Conservation (phyloP, 2,888 invertebrate genomes). For the Terebella lapidaria region DNA sequence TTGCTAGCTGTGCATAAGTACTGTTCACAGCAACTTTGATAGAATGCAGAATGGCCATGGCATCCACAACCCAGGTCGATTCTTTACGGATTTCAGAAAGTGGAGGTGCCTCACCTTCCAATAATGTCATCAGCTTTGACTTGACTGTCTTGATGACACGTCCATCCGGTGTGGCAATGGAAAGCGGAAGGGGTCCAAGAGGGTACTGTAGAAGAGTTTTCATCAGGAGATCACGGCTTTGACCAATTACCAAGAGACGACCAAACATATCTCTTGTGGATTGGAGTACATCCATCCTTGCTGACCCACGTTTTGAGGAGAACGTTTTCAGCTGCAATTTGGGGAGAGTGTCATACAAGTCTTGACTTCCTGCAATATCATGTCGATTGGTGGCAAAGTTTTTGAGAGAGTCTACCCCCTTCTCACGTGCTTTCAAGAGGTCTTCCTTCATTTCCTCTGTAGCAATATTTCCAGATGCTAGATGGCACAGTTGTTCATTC, state of each 20-base stretch:
- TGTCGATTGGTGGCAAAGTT: too few relatives aligned
- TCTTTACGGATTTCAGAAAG: neutral
- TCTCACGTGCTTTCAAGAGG: too few relatives aligned
- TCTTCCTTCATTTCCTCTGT: too few relatives aligned
- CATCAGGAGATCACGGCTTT: neutral
- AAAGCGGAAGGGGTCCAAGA: neutral
- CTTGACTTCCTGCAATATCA: too few relatives aligned
- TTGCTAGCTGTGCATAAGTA: neutral
- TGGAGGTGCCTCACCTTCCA: neutral
- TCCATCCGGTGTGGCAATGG: slow-evolving; percentile 1
- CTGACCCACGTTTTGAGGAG: too few relatives aligned
- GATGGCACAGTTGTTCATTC: too few relatives aligned
- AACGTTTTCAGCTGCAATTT: too few relatives aligned
- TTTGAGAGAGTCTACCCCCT: too few relatives aligned
- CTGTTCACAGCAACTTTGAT: neutral
- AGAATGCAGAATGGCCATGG: neutral
- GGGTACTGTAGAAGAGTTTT: neutral
- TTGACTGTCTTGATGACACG: neutral
- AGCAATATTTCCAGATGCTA: too few relatives aligned
- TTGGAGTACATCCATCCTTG: neutral
- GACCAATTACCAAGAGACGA: neutral
- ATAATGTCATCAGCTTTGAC: neutral
- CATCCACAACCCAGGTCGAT: neutral
- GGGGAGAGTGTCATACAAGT: too few relatives aligned
- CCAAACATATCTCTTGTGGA: slow-evolving; percentile 1